Base-by-base conservation (phyloP, 2,113 vertebrate genomes). In the Ursus arctos region DNA sequence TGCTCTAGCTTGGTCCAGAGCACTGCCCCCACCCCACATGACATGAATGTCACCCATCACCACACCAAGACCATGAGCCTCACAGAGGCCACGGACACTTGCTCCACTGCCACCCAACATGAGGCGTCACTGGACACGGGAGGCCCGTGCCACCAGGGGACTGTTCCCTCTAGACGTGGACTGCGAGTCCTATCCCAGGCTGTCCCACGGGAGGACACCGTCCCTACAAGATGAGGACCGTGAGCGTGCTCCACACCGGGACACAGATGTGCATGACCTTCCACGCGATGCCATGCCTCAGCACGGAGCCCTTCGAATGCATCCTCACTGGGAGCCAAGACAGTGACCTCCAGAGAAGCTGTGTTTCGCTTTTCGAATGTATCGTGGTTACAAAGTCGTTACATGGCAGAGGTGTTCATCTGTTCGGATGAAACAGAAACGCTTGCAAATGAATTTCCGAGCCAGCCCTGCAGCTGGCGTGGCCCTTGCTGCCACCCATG, bases 281-380 rank as follows among this genome's bases (percentile, higher is more conserved):
- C n/a, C n/a, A 2, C 7, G 67, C 0, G 26, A 6, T 6, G 12
- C 61, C 31, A 7, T 6, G 15, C 6, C 14, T 67, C 31, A n/a
- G 65, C 31, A 6, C 15, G 7, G 18, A 3, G 65, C 7, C 65
- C 31, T 15, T 33, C 63, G 1, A 2, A 1, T 1, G 15, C 12
- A 7, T 33, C 14, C 65, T n/a, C 31, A 31, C 65, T 9, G 65
- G 55, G 15, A 18, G 4, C 1, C 31, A n/a, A 33, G 31, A n/a
- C 31, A n/a, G 31, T 33, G 31, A n/a, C 14, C 2, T 16, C 65
- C 31, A 4, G 65, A 67, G 65, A 67, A n/a, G 31, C 7, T 18
- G 31, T 18, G 6, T n/a, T n/a, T n/a, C 0, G 31, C 65, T 67
- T 67, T 67, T 67, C 14, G 33, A 31, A 7, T 2, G 6, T 15